Conservation (phyloP, 2,113 vertebrate species). For the Toxotes chatareus region DNA sequence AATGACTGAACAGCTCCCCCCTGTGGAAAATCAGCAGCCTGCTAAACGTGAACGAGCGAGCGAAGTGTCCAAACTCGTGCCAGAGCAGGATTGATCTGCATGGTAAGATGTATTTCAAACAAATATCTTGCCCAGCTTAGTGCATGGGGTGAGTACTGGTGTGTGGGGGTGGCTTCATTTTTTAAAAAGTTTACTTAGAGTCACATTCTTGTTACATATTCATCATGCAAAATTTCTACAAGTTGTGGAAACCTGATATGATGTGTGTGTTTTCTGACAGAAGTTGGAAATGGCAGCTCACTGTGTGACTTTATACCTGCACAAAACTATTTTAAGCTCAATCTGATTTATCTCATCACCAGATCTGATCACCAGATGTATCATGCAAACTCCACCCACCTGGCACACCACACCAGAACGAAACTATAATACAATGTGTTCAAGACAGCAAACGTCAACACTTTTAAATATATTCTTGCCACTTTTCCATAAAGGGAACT, state of each 20-base stretch:
- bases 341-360: neutral
- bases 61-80: neutral
- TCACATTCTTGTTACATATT: no score
- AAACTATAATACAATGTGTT: neutral
- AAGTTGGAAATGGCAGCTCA: neutral
- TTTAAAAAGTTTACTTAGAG: neutral
- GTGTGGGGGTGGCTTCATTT: no score
- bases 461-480: neutral
- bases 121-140: neutral
- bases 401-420: neutral
- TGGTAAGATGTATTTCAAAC: neutral
- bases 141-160: no score
- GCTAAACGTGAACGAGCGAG: neutral
- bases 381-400: neutral
- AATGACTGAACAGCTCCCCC: neutral
- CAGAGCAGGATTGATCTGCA: neutral
- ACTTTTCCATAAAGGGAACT: neutral
- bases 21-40: neutral
- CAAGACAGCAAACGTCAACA: neutral
- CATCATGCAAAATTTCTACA: neutral
- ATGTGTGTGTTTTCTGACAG: neutral
- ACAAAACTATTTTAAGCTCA: neutral
- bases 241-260: neutral
- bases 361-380: neutral
- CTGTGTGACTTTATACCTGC: neutral